These are phyloP conservation scores for Oxycera nigricornis DNA, from an alignment of 2,888 invertebrate species.

Conservation along the genomic window DNA sequence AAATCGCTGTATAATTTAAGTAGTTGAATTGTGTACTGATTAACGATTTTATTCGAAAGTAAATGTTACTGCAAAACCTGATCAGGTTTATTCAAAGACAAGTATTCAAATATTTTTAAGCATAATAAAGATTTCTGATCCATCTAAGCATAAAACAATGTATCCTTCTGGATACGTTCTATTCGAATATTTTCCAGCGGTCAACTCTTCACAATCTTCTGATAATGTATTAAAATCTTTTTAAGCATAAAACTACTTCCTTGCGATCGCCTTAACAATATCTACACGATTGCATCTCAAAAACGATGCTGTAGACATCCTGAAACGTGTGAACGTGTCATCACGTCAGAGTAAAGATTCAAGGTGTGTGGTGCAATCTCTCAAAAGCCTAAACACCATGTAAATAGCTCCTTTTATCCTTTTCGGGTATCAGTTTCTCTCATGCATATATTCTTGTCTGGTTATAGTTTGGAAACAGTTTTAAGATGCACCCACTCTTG, in stretches of 20 bases:
- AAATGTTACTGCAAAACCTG: too few species aligned
- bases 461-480: neutral
- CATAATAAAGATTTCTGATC: too few species aligned
- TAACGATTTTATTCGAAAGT: too few species aligned
- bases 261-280: neutral
- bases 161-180: too few species aligned
- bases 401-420: neutral
- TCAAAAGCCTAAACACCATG: neutral
- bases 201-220: too few species aligned
- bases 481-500: neutral
- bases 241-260: conserved; percentile 29
- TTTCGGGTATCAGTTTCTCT: conserved; percentile 23
- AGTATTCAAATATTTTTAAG: too few species aligned
- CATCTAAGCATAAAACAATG: too few species aligned
- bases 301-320: conserved; percentile 34
- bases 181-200: too few species aligned
- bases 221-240: too few species aligned
- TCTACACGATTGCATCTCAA: neutral
- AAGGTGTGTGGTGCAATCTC: conserved; percentile 22
- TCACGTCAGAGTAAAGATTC: neutral
- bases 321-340: conserved; percentile 33
- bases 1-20: too few species aligned
- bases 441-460: neutral
- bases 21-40: too few species aligned
- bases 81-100: too few species aligned